Conservation (phyloP, 1,140 invertebrate genomes). For the Oryctes rhinoceros region DNA sequence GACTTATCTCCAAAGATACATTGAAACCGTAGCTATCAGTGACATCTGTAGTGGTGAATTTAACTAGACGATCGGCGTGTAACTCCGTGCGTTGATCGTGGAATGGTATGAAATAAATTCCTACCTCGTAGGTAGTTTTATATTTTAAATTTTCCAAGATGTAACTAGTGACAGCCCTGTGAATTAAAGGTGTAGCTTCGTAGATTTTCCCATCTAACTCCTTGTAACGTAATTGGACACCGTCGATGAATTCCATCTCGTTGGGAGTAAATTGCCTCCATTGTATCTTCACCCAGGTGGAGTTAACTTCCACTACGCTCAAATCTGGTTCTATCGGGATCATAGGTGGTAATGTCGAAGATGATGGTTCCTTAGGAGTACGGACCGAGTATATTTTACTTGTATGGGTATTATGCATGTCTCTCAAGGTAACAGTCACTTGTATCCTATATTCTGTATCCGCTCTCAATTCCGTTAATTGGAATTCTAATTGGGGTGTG, state of each 20-base stretch:
- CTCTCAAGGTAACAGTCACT: slow-evolving; percentile 77
- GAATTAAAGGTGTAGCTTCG: slow-evolving; percentile 78
- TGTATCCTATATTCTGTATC: slow-evolving; percentile 83
- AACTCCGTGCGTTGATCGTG: slow-evolving; percentile 77
- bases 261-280: slow-evolving; percentile 85
- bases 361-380: slow-evolving; percentile 64
- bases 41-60: slow-evolving; percentile 68
- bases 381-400: slow-evolving; percentile 77
- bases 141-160: slow-evolving; percentile 77
- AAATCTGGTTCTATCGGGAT: slow-evolving; percentile 78
- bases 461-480: slow-evolving; percentile 77
- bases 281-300: slow-evolving; percentile 77
- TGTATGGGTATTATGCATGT: slow-evolving; percentile 75
- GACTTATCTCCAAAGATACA: slow-evolving; percentile 76
- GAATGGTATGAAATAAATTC: slow-evolving; percentile 80
- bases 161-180: slow-evolving; percentile 77
- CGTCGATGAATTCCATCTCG: slow-evolving; percentile 80
- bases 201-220: slow-evolving; percentile 76
- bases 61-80: slow-evolving; percentile 72
- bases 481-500: slow-evolving; percentile 83
- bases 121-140: slow-evolving; percentile 77
- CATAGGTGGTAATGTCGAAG: slow-evolving; percentile 67
- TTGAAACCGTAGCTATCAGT: slow-evolving; percentile 75
- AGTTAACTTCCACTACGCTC: slow-evolving; percentile 75
- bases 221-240: slow-evolving; percentile 76